Base-by-base conservation (phyloP, 2,888 invertebrate species). In the Spisula solida region DNA sequence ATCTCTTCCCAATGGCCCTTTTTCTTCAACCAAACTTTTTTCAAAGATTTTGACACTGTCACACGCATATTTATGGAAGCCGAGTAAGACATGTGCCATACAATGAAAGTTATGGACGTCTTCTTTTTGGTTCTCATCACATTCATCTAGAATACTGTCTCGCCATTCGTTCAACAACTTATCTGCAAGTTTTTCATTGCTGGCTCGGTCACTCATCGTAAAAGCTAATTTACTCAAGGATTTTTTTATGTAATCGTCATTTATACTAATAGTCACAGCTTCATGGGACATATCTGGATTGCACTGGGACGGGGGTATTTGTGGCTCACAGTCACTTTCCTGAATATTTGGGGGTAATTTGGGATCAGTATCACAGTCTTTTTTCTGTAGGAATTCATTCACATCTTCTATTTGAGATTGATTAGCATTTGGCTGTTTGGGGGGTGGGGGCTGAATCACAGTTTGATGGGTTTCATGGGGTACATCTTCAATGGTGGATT, bases 131-230 rank as follows among this genome's bases (percentile, higher is more conserved):
- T 55, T 20, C 14, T 12, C 20, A 18, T 20, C 55, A 55, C 55
- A 55, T 2, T 16, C 12, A 55, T 18, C 18, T 18, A 55, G 20
- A 55, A 55, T 55, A 14, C 18, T 29, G 51, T 66, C 85, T 14
- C 85, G 16, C 81, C 66, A 80, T 14, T 85, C 48, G 34, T 85
- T 56, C 25, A 81, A n/a, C 12, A 84, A n/a, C 48, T 84, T 84
- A 29, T 84, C 75, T 47, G 84, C 75, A 41, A 75, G 29, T 34
- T 84, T 84, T n/a, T 84, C 84, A 16, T 84, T 84, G 41, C 84
- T 84, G 10, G 84, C 84, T 51, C 78, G 60, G 25, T 84, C 78
- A 84, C 84, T 75, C 78, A 84, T 84, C 8, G 84, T 84, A 25
- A 84, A 84, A n/a, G 84, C 75, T 34, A 83, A 70, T 55, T 75